Evolutionary conservation across 2,797 vertebrate species (phyloP).

Genomic region (Helarctos malayanus): DNA sequence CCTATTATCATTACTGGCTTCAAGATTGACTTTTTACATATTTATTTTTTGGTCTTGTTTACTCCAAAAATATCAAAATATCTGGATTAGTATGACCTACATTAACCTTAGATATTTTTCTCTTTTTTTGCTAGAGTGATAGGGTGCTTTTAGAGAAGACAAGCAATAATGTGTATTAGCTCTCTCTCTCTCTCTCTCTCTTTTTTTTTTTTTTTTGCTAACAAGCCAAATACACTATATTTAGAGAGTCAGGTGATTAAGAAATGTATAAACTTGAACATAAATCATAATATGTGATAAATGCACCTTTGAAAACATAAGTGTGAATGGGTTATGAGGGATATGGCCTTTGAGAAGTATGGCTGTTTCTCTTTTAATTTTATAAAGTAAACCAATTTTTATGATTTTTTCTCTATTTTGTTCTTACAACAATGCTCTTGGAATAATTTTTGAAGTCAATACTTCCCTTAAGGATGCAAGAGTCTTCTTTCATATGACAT

Average conservation of each 20-base stretch:
- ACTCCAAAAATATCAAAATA: slow-evolving; percentile 88
- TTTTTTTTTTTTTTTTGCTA: background rate
- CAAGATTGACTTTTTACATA: slow-evolving; percentile 86
- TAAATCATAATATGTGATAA: background rate
- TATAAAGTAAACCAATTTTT: background rate
- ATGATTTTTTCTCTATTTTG: background rate
- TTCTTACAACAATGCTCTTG: background rate
- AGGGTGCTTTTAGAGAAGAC: slow-evolving; percentile 63
- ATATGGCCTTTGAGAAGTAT: background rate
- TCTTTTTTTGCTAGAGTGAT: slow-evolving; percentile 83
- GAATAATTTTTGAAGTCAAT: background rate
- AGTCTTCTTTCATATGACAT: background rate
- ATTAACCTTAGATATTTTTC: slow-evolving; percentile 84
- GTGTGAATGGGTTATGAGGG: background rate
- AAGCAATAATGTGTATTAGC: background rate
- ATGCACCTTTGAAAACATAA: background rate
- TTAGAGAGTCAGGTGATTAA: slow-evolving; percentile 53
- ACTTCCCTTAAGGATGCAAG: background rate
- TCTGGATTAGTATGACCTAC: slow-evolving; percentile 84
- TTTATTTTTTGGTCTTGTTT: slow-evolving; percentile 87
- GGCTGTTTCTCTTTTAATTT: background rate
- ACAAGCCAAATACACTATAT: slow-evolving; percentile 70
- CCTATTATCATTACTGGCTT: slow-evolving; percentile 85
- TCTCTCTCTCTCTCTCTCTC: background rate
- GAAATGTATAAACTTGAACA: background rate